These are phyloP conservation scores for Bombylius major DNA, from an alignment of 2,888 invertebrate genomes.

Conservation along the genomic window DNA sequence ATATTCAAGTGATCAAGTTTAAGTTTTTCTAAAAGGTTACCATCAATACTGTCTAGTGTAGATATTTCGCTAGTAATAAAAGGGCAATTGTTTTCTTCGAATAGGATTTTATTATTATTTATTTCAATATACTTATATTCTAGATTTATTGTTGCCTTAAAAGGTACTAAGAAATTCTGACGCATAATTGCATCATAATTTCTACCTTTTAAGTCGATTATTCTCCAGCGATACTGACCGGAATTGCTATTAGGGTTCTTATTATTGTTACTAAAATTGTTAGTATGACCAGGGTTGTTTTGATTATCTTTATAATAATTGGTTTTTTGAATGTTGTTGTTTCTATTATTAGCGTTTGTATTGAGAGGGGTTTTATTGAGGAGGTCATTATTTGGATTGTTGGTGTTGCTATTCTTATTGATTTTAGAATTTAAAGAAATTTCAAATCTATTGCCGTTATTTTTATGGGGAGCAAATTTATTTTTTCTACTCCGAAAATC, in stretches of 20 bases:
- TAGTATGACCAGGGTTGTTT: background rate
- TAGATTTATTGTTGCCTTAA: background rate
- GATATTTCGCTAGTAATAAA: background rate
- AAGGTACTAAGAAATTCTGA: background rate
- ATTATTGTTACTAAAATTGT: background rate
- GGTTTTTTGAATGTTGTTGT: background rate
- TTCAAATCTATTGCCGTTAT: background rate
- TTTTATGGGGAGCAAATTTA: background rate
- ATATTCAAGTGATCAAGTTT: background rate
- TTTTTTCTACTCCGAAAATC: background rate
- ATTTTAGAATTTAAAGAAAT: background rate
- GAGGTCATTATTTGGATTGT: background rate
- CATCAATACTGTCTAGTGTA: background rate
- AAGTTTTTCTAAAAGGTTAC: background rate
- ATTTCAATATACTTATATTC: background rate
- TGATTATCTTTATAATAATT: background rate
- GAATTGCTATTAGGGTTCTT: background rate
- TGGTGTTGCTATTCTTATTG: background rate
- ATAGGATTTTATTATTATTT: background rate
- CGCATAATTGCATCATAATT: conserved; percentile 1
- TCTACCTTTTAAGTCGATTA: conserved; percentile 7
- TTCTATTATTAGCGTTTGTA: background rate
- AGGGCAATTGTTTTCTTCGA: background rate
- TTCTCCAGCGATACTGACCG: conserved; percentile 6
- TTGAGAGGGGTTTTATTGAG: background rate